phyloP scores from a whole-genome alignment of 2,113 vertebrate species.

The human (Homo sapiens) region DNA sequence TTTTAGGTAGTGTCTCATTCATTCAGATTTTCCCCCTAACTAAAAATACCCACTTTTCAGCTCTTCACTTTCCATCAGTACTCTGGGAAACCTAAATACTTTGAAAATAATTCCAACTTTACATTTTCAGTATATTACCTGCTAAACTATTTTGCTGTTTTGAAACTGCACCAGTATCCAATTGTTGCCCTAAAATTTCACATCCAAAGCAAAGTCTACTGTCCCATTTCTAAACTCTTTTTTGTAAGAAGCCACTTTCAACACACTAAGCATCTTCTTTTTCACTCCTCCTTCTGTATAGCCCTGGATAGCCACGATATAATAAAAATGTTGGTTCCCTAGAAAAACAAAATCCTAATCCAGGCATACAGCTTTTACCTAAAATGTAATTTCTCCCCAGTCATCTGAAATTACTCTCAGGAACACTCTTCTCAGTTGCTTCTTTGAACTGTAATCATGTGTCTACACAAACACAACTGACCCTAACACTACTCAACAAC shows the following conservation, averaged over 20 bases:
- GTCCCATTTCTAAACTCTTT: not conserved
- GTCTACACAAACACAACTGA: not conserved
- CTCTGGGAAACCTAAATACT: not conserved
- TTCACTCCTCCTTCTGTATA: not conserved
- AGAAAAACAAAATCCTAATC: conserved; percentile 52
- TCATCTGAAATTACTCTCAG: not conserved
- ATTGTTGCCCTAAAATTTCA: conserved; percentile 12
- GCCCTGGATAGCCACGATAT: not conserved
- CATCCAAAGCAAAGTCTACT: conserved; percentile 5
- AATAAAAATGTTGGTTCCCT: not conserved
- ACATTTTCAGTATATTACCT: not conserved
- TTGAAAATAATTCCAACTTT: not conserved
- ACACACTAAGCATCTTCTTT: not conserved
- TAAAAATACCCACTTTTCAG: conserved; percentile 15
- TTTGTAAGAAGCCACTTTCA: conserved; percentile 18
- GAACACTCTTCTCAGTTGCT: conserved; percentile 4
- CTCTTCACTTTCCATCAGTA: not conserved
- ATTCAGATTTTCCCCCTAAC: not conserved
- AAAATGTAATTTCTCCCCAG: conserved; percentile 42
- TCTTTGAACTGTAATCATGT: not conserved
- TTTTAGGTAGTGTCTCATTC: not conserved
- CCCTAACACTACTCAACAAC: not conserved
- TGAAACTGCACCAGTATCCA: not conserved
- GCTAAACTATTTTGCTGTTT: not conserved
- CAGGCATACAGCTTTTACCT: not conserved